Evolutionary conservation across 1,140 invertebrate genomes (phyloP).

Genomic region (Sycophaga agraensis): DNA sequence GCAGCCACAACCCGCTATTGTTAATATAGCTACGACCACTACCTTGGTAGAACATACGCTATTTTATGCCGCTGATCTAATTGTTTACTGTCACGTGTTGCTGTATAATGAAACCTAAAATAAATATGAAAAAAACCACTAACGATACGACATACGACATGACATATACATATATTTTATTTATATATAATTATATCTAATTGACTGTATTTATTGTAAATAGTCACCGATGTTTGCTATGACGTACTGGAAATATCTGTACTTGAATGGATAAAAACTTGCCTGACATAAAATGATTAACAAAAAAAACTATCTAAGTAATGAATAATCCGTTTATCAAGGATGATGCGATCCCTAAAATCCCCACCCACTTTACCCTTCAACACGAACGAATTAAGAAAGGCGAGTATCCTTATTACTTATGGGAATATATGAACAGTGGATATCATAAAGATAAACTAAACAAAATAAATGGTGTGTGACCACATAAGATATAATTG

Average conservation of each 20-base stretch:
- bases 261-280: slow-evolving; percentile 45
- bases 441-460: slow-evolving; percentile 14
- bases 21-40: slow-evolving; percentile 49
- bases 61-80: slow-evolving; percentile 52
- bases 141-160: slow-evolving; percentile 54
- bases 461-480: slow-evolving; percentile 13
- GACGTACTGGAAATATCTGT: slow-evolving; percentile 52
- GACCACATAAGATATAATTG: slow-evolving; percentile 21
- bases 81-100: slow-evolving; percentile 55
- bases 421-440: too few species aligned
- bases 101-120: slow-evolving; percentile 49
- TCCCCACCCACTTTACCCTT: neutral
- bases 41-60: slow-evolving; percentile 50
- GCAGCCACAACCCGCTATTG: slow-evolving; percentile 14
- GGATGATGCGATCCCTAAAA: neutral
- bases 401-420: slow-evolving; percentile 15
- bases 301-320: neutral
- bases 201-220: slow-evolving; percentile 56
- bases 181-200: slow-evolving; percentile 49
- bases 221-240: slow-evolving; percentile 56
- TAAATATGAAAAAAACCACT: slow-evolving; percentile 29
- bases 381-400: slow-evolving; percentile 21
- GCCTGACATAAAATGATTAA: slow-evolving; percentile 23
- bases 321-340: slow-evolving; percentile 3
- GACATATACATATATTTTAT: slow-evolving; percentile 53